phyloP scores from a whole-genome alignment of 1,140 invertebrate species.

The Drosophila tsacasi region DNA sequence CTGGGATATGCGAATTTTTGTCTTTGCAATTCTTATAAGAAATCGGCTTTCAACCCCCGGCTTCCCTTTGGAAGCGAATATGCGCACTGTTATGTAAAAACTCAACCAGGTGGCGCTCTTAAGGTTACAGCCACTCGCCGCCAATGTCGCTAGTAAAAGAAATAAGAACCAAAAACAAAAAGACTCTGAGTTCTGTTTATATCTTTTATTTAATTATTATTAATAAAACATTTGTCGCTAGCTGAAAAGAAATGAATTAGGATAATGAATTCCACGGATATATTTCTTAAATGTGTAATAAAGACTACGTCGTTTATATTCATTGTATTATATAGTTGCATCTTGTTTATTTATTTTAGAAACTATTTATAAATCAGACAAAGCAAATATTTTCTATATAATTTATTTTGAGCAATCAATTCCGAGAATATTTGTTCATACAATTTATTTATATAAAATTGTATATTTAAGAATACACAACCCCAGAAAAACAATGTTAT shows the following conservation, averaged over 20 bases:
- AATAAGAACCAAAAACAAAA: not conserved
- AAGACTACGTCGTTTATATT: not conserved
- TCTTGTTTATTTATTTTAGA: not conserved
- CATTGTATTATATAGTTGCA: not conserved
- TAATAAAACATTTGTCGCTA: not conserved
- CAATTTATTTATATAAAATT: not conserved
- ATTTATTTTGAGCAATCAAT: not conserved
- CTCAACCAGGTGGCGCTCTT: constrained; percentile 55
- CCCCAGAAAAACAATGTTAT: not conserved
- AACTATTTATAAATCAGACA: not conserved
- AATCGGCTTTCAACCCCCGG: constrained; percentile 49
- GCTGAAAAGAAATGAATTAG: not conserved
- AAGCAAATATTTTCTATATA: not conserved
- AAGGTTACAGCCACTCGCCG: constrained; percentile 37
- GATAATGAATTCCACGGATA: not conserved
- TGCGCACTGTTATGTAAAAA: constrained; percentile 44
- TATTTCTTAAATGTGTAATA: not conserved
- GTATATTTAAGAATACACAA: not conserved
- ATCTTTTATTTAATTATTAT: not conserved
- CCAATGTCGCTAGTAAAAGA: constrained; percentile 25
- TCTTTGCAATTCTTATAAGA: constrained; percentile 52
- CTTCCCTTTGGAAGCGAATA: constrained; percentile 35
- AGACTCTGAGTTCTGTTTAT: not conserved
- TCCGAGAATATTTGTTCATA: no score
- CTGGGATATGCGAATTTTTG: not conserved